Evolutionary conservation across 2,113 vertebrate species (phyloP).

Genomic region (Narcine bancroftii): DNA sequence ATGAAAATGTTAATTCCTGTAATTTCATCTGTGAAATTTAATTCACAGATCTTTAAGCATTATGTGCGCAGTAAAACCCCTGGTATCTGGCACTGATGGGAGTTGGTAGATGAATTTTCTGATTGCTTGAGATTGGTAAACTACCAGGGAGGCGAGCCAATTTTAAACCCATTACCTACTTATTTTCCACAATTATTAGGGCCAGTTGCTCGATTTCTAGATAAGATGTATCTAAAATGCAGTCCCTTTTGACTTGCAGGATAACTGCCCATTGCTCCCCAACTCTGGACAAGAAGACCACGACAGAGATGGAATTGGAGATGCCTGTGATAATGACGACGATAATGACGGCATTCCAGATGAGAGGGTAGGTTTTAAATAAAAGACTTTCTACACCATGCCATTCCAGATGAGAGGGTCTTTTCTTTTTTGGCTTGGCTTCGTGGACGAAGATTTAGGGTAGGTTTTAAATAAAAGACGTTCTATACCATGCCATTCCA

Average conservation of each 20-base stretch:
- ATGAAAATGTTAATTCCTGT: background rate
- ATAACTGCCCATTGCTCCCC: conserved; percentile 91
- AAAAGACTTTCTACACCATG: conserved; percentile 5
- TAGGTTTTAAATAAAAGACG: conserved; percentile 53
- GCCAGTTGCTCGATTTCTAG: too few relatives aligned
- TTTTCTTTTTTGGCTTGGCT: too few relatives aligned
- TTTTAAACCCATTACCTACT: too few relatives aligned
- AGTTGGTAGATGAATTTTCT: too few relatives aligned
- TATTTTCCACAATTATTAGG: too few relatives aligned
- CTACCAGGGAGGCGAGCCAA: too few relatives aligned
- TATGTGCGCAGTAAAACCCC: too few relatives aligned
- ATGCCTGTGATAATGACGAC: conserved; percentile 90
- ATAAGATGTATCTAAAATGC: background rate
- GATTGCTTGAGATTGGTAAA: too few relatives aligned
- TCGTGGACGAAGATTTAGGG: too few relatives aligned
- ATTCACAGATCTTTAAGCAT: background rate
- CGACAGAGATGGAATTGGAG: conserved; percentile 89
- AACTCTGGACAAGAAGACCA: conserved; percentile 98
- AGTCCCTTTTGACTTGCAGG: conserved; percentile 55
- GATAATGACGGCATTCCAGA: conserved; percentile 91
- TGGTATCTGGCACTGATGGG: too few relatives aligned
- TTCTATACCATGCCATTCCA: conserved; percentile 53
- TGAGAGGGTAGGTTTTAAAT: conserved; percentile 70
- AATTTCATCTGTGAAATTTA: background rate
- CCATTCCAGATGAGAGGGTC: too few relatives aligned